Evolutionary conservation across 35 echinoderm and acorn worm species (phyloP).

Genomic region (Apostichopus californicus): DNA sequence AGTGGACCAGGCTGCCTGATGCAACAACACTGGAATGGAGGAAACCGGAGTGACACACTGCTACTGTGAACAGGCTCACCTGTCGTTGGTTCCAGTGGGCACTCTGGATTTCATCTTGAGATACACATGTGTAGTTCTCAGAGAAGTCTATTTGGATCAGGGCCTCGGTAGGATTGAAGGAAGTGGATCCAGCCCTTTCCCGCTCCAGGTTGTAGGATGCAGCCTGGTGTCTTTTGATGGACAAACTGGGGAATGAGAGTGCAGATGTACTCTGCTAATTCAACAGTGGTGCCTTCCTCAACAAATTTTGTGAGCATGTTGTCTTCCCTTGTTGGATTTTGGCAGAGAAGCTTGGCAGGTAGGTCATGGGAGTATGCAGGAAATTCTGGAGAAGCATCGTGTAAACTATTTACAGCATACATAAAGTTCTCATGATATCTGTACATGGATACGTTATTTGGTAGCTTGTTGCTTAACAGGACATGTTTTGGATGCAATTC

Average conservation of each 20-base stretch:
- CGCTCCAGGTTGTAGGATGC: constrained; percentile 51
- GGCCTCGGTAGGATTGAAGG: constrained; percentile 22
- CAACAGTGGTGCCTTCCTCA: constrained; percentile 45
- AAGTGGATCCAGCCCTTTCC: constrained; percentile 16
- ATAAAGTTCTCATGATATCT: constrained; percentile 70
- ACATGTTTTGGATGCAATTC: constrained; percentile 2
- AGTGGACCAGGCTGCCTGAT: not conserved
- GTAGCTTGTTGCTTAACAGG: constrained; percentile 54
- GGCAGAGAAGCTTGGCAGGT: constrained; percentile 1
- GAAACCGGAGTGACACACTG: not conserved
- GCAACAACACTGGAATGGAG: too few species aligned
- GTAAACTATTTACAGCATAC: constrained; percentile 38
- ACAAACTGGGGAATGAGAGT: constrained; percentile 46
- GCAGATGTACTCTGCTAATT: constrained; percentile 34
- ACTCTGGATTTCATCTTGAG: too few species aligned
- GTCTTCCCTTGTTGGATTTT: constrained; percentile 36
- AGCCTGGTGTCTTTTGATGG: constrained; percentile 54
- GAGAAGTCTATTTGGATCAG: constrained; percentile 71
- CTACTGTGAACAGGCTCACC: too few species aligned
- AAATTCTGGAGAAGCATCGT: constrained; percentile 45
- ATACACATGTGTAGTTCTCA: too few species aligned
- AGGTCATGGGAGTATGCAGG: constrained; percentile 52
- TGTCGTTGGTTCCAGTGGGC: too few species aligned
- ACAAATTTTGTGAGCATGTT: constrained; percentile 45
- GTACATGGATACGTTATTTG: constrained; percentile 57